Conservation (phyloP, 2,797 vertebrate genomes). For the Molossus alvarezi region DNA sequence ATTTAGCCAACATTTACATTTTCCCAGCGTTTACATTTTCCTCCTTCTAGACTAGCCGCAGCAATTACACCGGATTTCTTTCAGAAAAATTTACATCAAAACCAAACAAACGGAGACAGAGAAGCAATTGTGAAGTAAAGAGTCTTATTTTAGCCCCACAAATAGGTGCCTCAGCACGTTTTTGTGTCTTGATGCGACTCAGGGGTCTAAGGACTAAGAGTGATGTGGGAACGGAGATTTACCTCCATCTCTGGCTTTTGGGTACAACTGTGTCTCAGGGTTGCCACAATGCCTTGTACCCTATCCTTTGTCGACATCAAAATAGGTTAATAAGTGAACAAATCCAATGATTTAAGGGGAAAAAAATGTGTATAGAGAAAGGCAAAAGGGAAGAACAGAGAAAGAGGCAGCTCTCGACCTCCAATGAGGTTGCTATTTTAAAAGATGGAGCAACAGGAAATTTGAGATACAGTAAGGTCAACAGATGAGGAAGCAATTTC, state of each 20-base stretch:
- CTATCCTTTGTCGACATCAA: not conserved
- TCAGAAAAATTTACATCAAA: constrained; percentile 61
- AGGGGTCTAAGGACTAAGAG: not conserved
- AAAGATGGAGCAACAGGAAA: not conserved
- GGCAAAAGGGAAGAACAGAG: not conserved
- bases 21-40: not conserved
- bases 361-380: not conserved
- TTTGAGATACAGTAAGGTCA: not conserved
- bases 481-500: not conserved
- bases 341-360: not conserved
- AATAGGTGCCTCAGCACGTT: constrained; percentile 3
- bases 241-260: not conserved
- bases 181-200: not conserved
- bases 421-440: not conserved
- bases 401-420: not conserved
- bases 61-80: constrained; percentile 26
- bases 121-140: constrained; percentile 30
- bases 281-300: not conserved
- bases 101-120: constrained; percentile 57
- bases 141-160: constrained; percentile 30
- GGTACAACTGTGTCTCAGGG: not conserved
- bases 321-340: not conserved
- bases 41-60: not conserved
- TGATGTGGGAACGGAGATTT: not conserved
- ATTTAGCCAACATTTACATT: not conserved